Evolutionary conservation across 2,888 invertebrate genomes (phyloP).

Genomic region (Diaphora mendica): DNA sequence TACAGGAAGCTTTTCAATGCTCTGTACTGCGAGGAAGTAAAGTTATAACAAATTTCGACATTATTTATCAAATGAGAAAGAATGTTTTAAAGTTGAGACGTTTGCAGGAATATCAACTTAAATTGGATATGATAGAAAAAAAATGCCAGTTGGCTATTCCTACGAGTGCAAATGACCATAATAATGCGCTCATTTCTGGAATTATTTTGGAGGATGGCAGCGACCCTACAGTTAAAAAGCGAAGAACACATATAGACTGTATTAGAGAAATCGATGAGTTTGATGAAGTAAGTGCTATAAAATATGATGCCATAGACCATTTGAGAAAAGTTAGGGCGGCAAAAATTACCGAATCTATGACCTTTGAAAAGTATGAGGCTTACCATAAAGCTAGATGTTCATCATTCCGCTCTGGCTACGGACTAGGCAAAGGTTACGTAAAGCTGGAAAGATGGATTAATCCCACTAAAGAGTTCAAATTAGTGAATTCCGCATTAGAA

Average conservation of each 20-base stretch:
- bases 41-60: slow-evolving; percentile 86
- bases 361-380: slow-evolving; percentile 89
- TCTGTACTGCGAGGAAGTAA: slow-evolving; percentile 89
- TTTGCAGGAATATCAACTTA: slow-evolving; percentile 90
- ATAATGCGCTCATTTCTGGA: slow-evolving; percentile 56
- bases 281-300: slow-evolving; percentile 84
- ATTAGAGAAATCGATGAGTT: slow-evolving; percentile 86
- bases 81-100: slow-evolving; percentile 92
- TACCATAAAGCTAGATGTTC: slow-evolving; percentile 92
- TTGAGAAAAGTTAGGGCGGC: slow-evolving; percentile 87
- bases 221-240: slow-evolving; percentile 78
- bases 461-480: slow-evolving; percentile 87
- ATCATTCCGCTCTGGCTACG: slow-evolving; percentile 88
- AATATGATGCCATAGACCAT: slow-evolving; percentile 86
- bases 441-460: slow-evolving; percentile 89
- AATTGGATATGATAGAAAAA: slow-evolving; percentile 83
- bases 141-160: slow-evolving; percentile 57
- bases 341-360: slow-evolving; percentile 84
- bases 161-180: slow-evolving; percentile 57
- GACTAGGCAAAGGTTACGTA: slow-evolving; percentile 81
- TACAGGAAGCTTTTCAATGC: slow-evolving; percentile 91
- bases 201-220: slow-evolving; percentile 82
- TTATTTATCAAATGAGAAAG: slow-evolving; percentile 93
- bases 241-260: slow-evolving; percentile 79
- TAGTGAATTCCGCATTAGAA: slow-evolving; percentile 89